phyloP scores from a whole-genome alignment of 2,797 vertebrate species.

The Macropus fuliginosus region DNA sequence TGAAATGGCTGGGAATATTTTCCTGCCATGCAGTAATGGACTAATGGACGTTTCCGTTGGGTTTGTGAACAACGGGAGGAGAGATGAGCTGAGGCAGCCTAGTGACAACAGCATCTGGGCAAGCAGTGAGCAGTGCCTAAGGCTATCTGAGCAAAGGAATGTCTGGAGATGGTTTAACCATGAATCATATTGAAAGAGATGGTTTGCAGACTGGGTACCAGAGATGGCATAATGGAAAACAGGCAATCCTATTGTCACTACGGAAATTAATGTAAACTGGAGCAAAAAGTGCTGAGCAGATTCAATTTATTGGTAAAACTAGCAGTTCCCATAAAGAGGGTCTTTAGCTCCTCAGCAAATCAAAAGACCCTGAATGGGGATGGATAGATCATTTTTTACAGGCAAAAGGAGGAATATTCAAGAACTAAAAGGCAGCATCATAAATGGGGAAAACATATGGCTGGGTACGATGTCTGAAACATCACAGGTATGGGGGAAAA shows the following conservation, averaged over 20 bases:
- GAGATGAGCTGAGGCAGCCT: neutral
- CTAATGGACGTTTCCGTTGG: neutral
- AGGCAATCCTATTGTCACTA: neutral
- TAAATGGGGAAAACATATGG: neutral
- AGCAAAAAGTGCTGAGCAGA: neutral
- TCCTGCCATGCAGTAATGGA: neutral
- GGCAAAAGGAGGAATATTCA: neutral
- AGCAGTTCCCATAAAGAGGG: neutral
- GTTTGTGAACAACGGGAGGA: neutral
- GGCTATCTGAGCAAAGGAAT: neutral
- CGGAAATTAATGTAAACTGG: neutral
- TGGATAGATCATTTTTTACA: neutral
- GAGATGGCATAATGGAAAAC: neutral
- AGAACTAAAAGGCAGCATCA: neutral
- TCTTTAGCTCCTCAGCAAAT: neutral
- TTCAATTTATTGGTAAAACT: neutral
- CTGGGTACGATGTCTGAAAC: neutral
- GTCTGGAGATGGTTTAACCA: neutral
- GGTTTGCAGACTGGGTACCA: neutral
- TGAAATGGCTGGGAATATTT: neutral
- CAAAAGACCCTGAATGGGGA: neutral
- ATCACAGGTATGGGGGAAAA: neutral
- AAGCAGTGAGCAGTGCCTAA: neutral
- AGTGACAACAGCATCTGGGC: neutral
- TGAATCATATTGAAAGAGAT: neutral